Evolutionary conservation across 2,888 invertebrate species (phyloP).

Genomic region (Cataglyphis albicans): DNA sequence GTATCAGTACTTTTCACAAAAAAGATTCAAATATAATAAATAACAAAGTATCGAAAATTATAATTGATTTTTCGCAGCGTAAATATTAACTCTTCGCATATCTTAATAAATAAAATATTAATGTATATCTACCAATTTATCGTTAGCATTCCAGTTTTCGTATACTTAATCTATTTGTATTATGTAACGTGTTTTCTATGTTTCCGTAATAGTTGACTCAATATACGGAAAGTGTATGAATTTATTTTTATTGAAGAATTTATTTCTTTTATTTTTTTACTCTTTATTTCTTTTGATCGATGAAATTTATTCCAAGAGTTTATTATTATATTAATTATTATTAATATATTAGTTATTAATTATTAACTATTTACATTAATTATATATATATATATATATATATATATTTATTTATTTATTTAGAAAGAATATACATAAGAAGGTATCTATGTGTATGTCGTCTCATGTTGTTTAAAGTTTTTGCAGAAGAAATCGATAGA

Average conservation of each 20-base stretch:
- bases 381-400: no score
- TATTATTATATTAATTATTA: no score
- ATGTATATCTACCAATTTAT: neutral
- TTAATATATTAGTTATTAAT: no score
- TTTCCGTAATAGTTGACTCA: neutral
- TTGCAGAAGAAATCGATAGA: neutral
- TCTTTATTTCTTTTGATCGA: neutral
- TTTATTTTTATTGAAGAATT: neutral
- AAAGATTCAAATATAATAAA: neutral
- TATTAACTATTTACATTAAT: no score
- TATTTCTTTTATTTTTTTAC: neutral
- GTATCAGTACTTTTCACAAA: neutral
- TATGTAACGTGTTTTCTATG: neutral
- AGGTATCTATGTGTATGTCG: neutral
- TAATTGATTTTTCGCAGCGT: neutral
- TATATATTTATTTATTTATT: no score
- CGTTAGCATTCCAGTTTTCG: neutral
- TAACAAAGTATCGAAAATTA: neutral
- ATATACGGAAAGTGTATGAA: neutral
- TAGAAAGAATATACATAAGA: neutral
- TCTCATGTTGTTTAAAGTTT: neutral
- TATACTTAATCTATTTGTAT: constrained; percentile 21
- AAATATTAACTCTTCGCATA: neutral
- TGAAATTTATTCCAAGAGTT: no score
- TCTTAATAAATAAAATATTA: neutral